These are phyloP conservation scores for Bubo scandiacus DNA, from an alignment of 2,113 vertebrate genomes.

Conservation along the genomic window DNA sequence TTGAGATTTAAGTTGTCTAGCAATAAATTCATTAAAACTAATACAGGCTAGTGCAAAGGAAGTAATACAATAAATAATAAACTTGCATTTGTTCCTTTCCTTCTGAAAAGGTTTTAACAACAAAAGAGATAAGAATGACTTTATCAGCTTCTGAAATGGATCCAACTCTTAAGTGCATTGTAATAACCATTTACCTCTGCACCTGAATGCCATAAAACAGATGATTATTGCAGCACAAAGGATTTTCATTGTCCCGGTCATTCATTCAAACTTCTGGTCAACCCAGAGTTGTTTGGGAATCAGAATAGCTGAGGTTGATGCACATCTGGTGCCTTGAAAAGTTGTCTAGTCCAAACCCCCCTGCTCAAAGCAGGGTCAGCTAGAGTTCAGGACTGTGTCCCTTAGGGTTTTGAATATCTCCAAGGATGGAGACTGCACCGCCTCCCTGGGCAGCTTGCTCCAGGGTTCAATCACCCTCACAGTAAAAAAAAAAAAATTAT, in stretches of 20 bases:
- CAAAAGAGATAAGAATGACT: background rate
- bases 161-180: slow-evolving; percentile 48
- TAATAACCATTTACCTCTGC: slow-evolving; percentile 51
- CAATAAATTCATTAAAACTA: background rate
- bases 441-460: background rate
- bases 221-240: slow-evolving; percentile 20
- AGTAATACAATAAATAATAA: background rate
- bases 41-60: background rate
- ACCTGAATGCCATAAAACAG: slow-evolving; percentile 36
- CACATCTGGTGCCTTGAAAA: background rate
- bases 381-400: background rate
- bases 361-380: background rate
- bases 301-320: background rate
- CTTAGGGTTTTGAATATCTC: background rate
- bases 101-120: slow-evolving; percentile 29
- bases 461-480: background rate
- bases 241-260: background rate
- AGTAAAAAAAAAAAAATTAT: background rate
- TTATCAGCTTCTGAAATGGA: slow-evolving; percentile 24
- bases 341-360: background rate
- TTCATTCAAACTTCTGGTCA: background rate
- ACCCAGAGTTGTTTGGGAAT: background rate
- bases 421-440: background rate
- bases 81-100: background rate
- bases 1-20: background rate